These are phyloP conservation scores for Scaptodrosophila latifasciaeformis DNA, from an alignment of 2,888 invertebrate species.

Conservation along the genomic window DNA sequence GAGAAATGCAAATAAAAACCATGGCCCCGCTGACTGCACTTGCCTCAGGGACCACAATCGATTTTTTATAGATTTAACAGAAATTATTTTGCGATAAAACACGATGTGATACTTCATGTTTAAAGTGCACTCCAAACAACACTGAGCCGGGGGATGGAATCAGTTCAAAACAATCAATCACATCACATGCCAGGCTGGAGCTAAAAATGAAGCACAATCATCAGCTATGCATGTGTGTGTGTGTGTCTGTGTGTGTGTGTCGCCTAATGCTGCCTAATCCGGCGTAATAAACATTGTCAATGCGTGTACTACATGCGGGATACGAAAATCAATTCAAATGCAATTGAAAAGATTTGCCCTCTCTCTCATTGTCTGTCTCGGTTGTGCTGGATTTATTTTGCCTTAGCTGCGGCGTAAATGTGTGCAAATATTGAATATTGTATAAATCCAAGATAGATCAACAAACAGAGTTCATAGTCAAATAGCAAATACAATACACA, in stretches of 20 bases:
- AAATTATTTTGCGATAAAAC: slow-evolving; percentile 73
- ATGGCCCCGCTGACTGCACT: slow-evolving; percentile 36
- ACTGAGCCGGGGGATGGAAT: background rate
- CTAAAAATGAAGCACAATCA: slow-evolving; percentile 11
- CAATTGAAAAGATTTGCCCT: slow-evolving; percentile 59
- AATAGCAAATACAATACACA: background rate
- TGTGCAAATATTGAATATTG: slow-evolving; percentile 36
- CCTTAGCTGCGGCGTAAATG: slow-evolving; percentile 57
- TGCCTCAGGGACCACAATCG: slow-evolving; percentile 50
- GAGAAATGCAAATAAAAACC: too few relatives aligned
- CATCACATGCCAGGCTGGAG: slow-evolving; percentile 52
- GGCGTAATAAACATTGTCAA: slow-evolving; percentile 62
- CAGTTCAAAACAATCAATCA: slow-evolving; percentile 46
- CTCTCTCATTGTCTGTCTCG: too few relatives aligned
- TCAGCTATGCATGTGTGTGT: slow-evolving; percentile 20
- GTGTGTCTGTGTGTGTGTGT: too few relatives aligned
- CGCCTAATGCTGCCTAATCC: slow-evolving; percentile 67
- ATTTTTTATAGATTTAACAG: slow-evolving; percentile 71
- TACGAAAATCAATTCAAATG: slow-evolving; percentile 59
- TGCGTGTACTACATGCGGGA: slow-evolving; percentile 27
- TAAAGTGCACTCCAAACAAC: slow-evolving; percentile 56
- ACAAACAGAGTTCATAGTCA: slow-evolving; percentile 25
- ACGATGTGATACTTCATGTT: slow-evolving; percentile 72
- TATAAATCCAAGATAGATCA: slow-evolving; percentile 29
- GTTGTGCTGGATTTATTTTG: too few relatives aligned